Evolutionary conservation across 64 coral and sea anemone species (phyloP).

Genomic region (Pachyseris speciosa): DNA sequence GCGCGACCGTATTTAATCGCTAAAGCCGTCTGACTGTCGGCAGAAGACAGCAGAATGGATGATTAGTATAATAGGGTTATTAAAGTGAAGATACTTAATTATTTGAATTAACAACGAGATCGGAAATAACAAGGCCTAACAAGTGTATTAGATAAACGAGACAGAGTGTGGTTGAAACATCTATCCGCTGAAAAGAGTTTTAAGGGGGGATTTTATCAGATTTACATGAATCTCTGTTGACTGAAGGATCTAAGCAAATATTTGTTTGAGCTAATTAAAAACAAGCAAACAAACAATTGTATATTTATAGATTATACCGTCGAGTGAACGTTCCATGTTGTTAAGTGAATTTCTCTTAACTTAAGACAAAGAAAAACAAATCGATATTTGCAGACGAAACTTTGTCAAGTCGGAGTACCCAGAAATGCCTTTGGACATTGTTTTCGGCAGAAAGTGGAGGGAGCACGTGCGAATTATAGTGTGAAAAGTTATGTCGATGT

Average conservation of each 20-base stretch:
- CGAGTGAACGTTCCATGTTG: neutral
- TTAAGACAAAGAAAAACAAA: neutral
- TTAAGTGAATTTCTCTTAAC: neutral
- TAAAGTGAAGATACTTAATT: neutral
- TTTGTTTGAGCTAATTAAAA: constrained; percentile 23
- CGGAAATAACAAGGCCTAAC: neutral
- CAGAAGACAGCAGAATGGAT: neutral
- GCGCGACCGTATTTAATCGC: neutral
- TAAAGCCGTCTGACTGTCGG: constrained; percentile 19
- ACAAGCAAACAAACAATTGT: neutral
- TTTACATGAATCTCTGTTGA: neutral
- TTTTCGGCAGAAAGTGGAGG: no score
- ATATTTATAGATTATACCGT: neutral
- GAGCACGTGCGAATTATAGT: no score
- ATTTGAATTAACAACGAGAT: neutral
- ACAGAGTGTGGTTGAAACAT: neutral
- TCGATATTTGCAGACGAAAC: neutral
- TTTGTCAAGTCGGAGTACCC: neutral
- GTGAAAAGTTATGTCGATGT: no score
- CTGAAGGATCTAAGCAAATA: constrained; percentile 20
- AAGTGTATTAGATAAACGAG: constrained; percentile 4
- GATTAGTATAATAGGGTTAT: constrained; percentile 2
- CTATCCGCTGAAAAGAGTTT: neutral
- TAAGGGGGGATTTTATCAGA: neutral
- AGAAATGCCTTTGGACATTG: no score